phyloP scores from a whole-genome alignment of 2,113 vertebrate genomes.

The Xiphias gladius region DNA sequence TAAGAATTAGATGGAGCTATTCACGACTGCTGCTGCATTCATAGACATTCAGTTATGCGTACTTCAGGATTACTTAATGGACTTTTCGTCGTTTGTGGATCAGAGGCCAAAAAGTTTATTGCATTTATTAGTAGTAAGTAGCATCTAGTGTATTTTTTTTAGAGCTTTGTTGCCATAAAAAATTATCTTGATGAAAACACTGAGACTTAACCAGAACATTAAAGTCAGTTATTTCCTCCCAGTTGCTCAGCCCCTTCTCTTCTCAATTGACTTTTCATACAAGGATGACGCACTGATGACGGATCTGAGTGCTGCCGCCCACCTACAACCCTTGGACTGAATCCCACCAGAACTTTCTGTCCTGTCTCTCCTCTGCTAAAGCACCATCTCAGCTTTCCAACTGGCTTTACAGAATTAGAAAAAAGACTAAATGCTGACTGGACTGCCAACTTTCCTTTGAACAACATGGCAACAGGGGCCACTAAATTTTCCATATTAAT shows the following conservation, averaged over 20 bases:
- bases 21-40: constrained; percentile 15
- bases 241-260: not conserved
- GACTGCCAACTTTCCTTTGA: constrained; percentile 39
- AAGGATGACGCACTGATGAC: not conserved
- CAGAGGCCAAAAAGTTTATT: not conserved
- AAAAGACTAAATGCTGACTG: constrained; percentile 9
- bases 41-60: constrained; percentile 36
- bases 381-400: constrained; percentile 34
- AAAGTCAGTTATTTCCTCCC: not conserved
- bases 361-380: constrained; percentile 6
- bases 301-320: not conserved
- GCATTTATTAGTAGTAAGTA: not conserved
- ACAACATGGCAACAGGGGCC: not conserved
- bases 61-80: not conserved
- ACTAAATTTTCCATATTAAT: constrained; percentile 25
- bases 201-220: not conserved
- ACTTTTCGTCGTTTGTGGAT: not conserved
- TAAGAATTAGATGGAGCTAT: constrained; percentile 36
- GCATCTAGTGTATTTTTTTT: not conserved
- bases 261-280: constrained; percentile 2
- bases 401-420: not conserved
- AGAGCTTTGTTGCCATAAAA: too few relatives aligned
- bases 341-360: constrained; percentile 33
- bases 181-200: not conserved
- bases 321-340: constrained; percentile 4